Evolutionary conservation across 2,888 invertebrate species (phyloP).

Genomic region (Sussaba pulchella): DNA sequence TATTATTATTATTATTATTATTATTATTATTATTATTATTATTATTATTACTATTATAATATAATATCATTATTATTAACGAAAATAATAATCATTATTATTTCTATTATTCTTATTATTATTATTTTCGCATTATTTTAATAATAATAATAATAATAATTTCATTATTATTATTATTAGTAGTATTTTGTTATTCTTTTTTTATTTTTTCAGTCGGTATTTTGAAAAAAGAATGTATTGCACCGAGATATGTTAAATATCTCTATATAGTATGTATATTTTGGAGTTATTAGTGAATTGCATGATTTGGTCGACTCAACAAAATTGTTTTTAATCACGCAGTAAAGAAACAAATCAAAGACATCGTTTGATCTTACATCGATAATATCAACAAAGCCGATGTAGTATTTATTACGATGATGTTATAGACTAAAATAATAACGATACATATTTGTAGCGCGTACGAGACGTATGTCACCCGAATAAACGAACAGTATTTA

Average conservation of each 20-base stretch:
- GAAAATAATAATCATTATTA: no score
- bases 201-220: no score
- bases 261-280: neutral
- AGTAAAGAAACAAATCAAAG: neutral
- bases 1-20: no score
- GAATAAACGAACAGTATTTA: conserved; percentile 22
- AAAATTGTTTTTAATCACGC: neutral
- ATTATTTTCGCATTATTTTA: no score
- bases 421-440: conserved; percentile 2
- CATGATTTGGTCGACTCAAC: neutral
- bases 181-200: no score
- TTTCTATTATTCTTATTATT: no score
- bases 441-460: neutral
- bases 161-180: no score
- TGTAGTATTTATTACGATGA: neutral
- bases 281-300: neutral
- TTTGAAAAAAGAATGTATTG: neutral
- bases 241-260: neutral
- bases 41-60: no score
- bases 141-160: no score
- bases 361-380: neutral
- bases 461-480: neutral
- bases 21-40: no score
- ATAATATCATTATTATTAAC: no score
- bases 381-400: neutral